Base-by-base conservation (phyloP, 1,140 invertebrate species). In the Hyposmocoma kahamanoa region DNA sequence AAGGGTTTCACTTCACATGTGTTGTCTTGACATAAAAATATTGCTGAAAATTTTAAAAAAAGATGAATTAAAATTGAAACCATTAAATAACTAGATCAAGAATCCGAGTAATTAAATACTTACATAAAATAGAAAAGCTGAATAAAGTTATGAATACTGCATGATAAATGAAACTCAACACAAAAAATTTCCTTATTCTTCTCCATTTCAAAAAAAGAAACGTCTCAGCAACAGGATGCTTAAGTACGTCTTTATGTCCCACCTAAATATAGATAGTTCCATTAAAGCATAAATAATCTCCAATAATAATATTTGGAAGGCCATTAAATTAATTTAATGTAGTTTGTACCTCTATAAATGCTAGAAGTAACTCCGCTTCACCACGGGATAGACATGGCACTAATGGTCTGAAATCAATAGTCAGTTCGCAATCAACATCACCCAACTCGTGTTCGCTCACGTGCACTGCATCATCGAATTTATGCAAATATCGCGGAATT, bases 181-280 rank as follows among this genome's bases (percentile, higher is more conserved):
- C 84, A 61, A 96, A 96, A 72, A 95, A 95, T 73, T 95, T 94
- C 28, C 95, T 87, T 42, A 96, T 95, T 59, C 91, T 88, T 17
- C 92, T 79, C 94, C 95, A 96, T 86, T 95, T 95, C 2, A 95
- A 76, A 52, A 93, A 91, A 0, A 95, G 75, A 63, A 95, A 95
- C 8, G 93, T 95, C 67, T 95, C 93, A 50, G 92, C 93, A 0
- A 95, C 86, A 0, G 94, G 93, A 83, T 95, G 94, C 72, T 94
- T 92, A 1, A 95, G 74, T 17, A 95, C 83, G 22, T 93, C 90
- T 56, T 91, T 89, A 49, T 92, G 90, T 2, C 93, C 93, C 1
- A 93, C 92, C 81, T 84, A 53, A n/a, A 62, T 62, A 52, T 3
- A 28, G 6, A 44, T n/a, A n/a, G n/a, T n/a, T n/a, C n/a, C n/a